phyloP scores from a whole-genome alignment of 2,888 invertebrate genomes.

The Microdon myrmicae region DNA sequence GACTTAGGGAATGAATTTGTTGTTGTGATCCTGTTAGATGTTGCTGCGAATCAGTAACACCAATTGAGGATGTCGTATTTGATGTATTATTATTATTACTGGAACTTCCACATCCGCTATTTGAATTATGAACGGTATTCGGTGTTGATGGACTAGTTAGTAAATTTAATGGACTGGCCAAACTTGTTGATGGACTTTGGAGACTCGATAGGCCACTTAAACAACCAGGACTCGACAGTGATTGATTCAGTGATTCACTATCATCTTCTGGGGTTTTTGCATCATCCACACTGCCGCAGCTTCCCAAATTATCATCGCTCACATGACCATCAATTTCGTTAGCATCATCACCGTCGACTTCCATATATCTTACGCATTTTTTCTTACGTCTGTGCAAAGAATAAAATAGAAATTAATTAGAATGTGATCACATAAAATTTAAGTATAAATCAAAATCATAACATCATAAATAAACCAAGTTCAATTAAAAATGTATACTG shows the following conservation, averaged over 20 bases:
- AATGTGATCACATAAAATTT: no score
- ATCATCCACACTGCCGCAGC: constrained; percentile 83
- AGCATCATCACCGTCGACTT: constrained; percentile 71
- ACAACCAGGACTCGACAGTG: constrained; percentile 72
- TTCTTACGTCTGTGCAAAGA: constrained; percentile 85
- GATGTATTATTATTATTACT: constrained; percentile 35
- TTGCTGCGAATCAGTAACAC: constrained; percentile 29
- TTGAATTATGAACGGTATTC: constrained; percentile 47
- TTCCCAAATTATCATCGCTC: constrained; percentile 80
- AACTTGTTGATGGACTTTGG: constrained; percentile 76
- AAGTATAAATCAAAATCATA: no score
- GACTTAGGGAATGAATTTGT: constrained; percentile 40
- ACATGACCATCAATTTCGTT: constrained; percentile 67
- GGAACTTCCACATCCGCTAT: constrained; percentile 20
- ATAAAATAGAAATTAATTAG: constrained; percentile 17
- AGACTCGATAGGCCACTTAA: constrained; percentile 76
- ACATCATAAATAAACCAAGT: no score
- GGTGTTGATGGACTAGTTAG: constrained; percentile 72
- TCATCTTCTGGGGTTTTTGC: constrained; percentile 75
- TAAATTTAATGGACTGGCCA: constrained; percentile 83
- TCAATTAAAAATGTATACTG: no score
- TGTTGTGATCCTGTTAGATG: constrained; percentile 34
- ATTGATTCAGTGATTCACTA: constrained; percentile 74
- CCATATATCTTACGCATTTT: constrained; percentile 96
- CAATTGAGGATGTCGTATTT: constrained; percentile 32